Conservation (phyloP, 1,140 invertebrate genomes). For the Phenacoccus solenopsis region DNA sequence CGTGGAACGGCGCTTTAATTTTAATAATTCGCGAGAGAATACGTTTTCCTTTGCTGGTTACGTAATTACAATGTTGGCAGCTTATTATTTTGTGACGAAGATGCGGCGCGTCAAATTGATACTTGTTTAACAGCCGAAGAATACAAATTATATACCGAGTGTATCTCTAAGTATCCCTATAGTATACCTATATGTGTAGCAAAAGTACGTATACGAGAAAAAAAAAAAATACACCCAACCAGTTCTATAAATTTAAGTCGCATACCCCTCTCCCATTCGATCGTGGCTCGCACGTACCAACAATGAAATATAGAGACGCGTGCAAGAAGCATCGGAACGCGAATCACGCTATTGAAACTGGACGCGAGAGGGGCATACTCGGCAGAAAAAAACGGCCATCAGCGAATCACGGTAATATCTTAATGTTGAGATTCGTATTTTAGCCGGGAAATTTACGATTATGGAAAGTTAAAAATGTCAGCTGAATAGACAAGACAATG, state of each 20-base stretch:
- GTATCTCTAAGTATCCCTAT: too few species aligned
- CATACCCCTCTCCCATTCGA: too few species aligned
- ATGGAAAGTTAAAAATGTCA: conserved; percentile 15
- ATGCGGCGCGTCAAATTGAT: not conserved
- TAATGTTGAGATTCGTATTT: conserved; percentile 9
- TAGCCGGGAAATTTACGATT: conserved; percentile 14
- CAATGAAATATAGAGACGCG: conserved; percentile 8
- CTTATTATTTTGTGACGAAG: not conserved
- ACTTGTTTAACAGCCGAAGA: not conserved
- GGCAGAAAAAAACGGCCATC: not conserved
- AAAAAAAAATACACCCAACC: not conserved
- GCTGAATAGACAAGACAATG: conserved; percentile 11
- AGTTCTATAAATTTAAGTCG: not conserved
- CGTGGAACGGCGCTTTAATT: not conserved
- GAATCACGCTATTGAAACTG: not conserved
- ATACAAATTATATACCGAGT: conserved; percentile 2
- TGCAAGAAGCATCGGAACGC: not conserved
- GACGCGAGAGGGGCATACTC: not conserved
- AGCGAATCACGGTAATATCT: conserved; percentile 3
- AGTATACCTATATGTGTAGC: too few species aligned
- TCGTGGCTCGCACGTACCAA: not conserved
- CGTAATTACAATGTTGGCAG: not conserved
- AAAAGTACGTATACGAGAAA: not conserved
- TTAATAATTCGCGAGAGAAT: too few species aligned
- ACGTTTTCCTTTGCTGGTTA: too few species aligned